These are phyloP conservation scores for Lepetodrilus schrolli DNA, from an alignment of 2,888 invertebrate species.

Conservation along the genomic window DNA sequence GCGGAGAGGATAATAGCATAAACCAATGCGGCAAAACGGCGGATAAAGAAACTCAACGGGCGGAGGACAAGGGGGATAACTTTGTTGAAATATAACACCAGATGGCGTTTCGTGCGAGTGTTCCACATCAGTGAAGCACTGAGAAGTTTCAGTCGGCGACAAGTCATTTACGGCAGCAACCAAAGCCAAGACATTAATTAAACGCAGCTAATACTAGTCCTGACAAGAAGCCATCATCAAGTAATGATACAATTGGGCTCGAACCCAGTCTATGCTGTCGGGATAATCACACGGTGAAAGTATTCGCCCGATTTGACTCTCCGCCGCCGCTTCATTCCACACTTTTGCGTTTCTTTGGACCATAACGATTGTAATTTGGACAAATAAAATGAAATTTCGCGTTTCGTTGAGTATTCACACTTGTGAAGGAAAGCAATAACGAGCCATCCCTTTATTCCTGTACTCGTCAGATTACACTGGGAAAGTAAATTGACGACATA, in stretches of 20 bases:
- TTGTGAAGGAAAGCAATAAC: neutral
- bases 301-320: neutral
- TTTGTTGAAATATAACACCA: neutral
- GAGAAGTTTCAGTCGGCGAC: neutral
- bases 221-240: neutral
- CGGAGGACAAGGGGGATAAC: neutral
- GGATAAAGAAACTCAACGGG: neutral
- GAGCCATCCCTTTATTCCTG: no score
- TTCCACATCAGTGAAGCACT: neutral
- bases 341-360: neutral
- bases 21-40: neutral
- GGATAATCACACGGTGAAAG: neutral
- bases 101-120: neutral
- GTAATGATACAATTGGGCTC: neutral
- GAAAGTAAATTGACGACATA: no score
- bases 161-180: neutral
- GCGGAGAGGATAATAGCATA: neutral
- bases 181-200: constrained; percentile 22
- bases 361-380: constrained; percentile 2
- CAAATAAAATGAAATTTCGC: constrained; percentile 25
- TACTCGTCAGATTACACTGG: no score
- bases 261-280: neutral
- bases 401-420: constrained; percentile 2
- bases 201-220: neutral
- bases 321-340: neutral